phyloP scores from a whole-genome alignment of 2,113 vertebrate species.

The Paratilapia polleni region DNA sequence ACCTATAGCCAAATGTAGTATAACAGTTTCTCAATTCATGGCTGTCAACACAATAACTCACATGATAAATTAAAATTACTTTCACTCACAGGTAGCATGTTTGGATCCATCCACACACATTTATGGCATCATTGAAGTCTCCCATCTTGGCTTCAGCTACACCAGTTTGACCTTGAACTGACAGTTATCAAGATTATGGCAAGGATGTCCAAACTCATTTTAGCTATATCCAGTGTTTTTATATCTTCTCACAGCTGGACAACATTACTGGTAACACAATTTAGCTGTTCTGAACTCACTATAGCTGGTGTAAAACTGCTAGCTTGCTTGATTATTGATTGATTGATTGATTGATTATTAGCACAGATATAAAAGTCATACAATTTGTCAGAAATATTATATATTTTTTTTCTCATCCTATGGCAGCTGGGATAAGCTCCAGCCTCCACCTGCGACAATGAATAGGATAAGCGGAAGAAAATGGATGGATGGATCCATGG shows the following conservation, averaged over 20 bases:
- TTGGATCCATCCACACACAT: background rate
- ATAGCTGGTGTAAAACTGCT: background rate
- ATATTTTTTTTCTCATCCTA: too few species aligned
- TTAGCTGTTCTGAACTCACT: background rate
- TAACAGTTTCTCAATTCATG: background rate
- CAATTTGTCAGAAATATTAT: too few species aligned
- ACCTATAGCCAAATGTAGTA: background rate
- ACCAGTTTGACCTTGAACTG: background rate
- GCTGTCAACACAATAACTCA: background rate
- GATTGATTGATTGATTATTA: too few species aligned
- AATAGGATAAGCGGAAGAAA: too few species aligned
- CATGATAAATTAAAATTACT: background rate
- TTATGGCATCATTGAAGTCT: background rate
- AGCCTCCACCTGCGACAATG: too few species aligned
- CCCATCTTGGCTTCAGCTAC: background rate
- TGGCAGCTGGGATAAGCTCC: too few species aligned
- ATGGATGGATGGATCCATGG: too few species aligned
- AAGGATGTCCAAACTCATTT: background rate
- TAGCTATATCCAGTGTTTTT: background rate
- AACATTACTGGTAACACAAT: background rate
- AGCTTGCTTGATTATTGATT: background rate
- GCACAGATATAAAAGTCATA: too few species aligned
- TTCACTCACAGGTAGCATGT: background rate
- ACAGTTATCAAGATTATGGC: background rate
- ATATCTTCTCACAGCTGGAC: background rate